A percentile compares a stretch with the other conserved stretches of the same genome.
These are phyloP conservation scores for Sebastes fasciatus DNA, from an alignment of 2,113 vertebrate genomes.

Conservation along the genomic window DNA sequence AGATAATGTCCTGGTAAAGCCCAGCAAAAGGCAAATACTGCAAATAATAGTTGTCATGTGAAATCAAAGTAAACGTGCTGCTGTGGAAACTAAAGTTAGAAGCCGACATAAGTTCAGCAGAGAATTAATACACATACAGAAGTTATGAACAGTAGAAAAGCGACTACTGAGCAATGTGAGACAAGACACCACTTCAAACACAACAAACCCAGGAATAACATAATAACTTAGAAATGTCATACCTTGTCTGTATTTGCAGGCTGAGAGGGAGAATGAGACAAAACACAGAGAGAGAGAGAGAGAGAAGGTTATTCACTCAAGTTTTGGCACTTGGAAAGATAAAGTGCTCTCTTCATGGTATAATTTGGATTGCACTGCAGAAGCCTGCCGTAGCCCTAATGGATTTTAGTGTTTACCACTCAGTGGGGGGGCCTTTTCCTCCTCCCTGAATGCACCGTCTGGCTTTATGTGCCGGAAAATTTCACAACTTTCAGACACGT, in stretches of 20 bases:
- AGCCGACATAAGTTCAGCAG: background rate
- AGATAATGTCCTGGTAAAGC: background rate
- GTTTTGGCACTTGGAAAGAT: background rate
- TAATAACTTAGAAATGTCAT: conserved; percentile 63
- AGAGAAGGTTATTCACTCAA: conserved; percentile 42
- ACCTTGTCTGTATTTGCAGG: conserved; percentile 67
- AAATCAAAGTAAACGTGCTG: background rate
- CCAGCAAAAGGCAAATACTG: background rate
- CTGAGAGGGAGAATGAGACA: conserved; percentile 64
- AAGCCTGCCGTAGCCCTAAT: conserved; percentile 7
- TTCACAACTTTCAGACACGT: conserved; percentile 6
- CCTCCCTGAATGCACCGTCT: conserved; percentile 13
- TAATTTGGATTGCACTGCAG: background rate
- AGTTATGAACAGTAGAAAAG: background rate
- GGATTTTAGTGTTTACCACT: conserved; percentile 14
- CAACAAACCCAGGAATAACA: conserved; percentile 34
- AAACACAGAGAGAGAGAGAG: conserved; percentile 36
- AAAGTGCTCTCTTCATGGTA: background rate
- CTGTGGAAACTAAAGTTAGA: background rate
- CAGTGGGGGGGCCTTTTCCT: background rate
- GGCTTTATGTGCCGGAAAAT: background rate
- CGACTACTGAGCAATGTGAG: conserved; percentile 22
- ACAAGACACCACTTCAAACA: conserved; percentile 43
- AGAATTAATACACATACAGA: background rate
- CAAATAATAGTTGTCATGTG: background rate